Evolutionary conservation across 2,113 vertebrate species (phyloP), one percentile per base, ranked within the genome.

Genomic region (Thomomys bottae): DNA sequence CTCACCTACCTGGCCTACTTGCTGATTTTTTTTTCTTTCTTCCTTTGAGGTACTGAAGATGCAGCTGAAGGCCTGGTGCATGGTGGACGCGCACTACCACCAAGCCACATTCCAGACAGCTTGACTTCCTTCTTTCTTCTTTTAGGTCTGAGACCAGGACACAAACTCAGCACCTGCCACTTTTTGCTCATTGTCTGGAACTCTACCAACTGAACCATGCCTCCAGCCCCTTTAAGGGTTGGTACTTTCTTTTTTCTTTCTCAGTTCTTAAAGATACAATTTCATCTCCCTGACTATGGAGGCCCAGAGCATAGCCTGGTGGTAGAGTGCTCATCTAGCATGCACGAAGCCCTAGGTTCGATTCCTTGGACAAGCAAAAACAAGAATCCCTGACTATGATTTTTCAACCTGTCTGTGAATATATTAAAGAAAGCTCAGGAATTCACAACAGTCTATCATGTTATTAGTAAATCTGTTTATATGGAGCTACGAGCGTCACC

Each of bases 371-470:
- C 45, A 45, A 45, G 11, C 6, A 45, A 45, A 45, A 45, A 45
- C 6, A 45, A 45, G 38, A 90, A 70, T 67, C n/a, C 30, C 75
- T 75, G 17, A 36, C 61, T 17, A 63, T 61, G 79, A 77, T 81
- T 89, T 89, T 88, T 77, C 40, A 76, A 54, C 67, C 77, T 87
- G 54, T 91, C 77, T 87, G 54, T 91, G 70, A 83, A 57, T 26
- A 81, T n/a, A n/a, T 59, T 80, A 72, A 42, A 94, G 32, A 89
- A 36, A 87, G 6, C 26, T 87, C 73, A 83, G 49, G 64, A 68
- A 67, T 66, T 79, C 49, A 38, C 34, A 30, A 30, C 26, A 49
- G 63, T 42, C 66, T 36, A 66, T 40, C 32, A 70, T n/a, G 40
- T 34, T 89, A 8, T 73, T 63, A 80, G 42, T 83, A 54, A 54